Evolutionary conservation across 2,797 vertebrate species (phyloP).

Genomic region (Cuniculus paca): DNA sequence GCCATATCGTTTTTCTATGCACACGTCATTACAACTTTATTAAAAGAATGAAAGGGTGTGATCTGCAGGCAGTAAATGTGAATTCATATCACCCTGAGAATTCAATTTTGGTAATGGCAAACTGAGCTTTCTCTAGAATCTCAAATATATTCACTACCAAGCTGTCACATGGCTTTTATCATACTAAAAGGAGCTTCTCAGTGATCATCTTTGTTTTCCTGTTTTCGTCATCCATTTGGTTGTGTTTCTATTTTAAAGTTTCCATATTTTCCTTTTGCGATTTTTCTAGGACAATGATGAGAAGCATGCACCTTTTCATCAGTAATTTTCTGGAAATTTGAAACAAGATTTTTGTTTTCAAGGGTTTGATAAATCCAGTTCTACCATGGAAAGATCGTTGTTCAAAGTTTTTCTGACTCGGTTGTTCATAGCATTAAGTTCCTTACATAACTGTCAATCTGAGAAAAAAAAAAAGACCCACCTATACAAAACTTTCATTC

Average conservation of each 20-base stretch:
- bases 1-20: not conserved
- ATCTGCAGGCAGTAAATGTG: not conserved
- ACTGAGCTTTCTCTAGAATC: not conserved
- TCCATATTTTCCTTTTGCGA: not conserved
- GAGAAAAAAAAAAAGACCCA: not conserved
- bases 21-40: not conserved
- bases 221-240: not conserved
- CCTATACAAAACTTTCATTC: not conserved
- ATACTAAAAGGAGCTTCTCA: not conserved
- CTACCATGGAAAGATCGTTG: not conserved
- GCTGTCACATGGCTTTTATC: not conserved
- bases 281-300: not conserved
- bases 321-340: constrained; percentile 38
- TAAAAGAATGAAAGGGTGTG: not conserved
- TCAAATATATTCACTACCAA: not conserved
- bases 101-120: constrained; percentile 16
- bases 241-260: not conserved
- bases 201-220: not conserved
- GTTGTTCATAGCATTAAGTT: not conserved
- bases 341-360: not conserved
- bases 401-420: not conserved
- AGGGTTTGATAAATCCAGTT: not conserved
- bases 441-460: not conserved
- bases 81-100: not conserved
- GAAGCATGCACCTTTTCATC: not conserved